Evolutionary conservation across 2,797 vertebrate genomes (phyloP).

Genomic region (Dicrostonyx torquatus): DNA sequence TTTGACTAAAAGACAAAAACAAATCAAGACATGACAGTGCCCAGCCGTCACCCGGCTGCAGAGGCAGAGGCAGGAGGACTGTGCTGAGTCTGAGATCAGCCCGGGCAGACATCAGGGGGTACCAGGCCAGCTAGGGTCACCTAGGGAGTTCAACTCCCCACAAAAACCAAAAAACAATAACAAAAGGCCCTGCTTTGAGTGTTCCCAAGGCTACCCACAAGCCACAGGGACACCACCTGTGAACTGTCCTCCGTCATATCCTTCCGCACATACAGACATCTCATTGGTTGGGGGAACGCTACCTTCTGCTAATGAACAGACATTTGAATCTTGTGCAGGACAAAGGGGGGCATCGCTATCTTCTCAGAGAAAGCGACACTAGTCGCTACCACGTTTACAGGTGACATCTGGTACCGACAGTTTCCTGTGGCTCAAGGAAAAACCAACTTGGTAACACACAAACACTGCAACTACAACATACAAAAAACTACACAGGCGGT

Average conservation of each 20-base stretch:
- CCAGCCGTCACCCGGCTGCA: background rate
- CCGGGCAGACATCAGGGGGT: background rate
- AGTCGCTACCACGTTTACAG: constrained; percentile 76
- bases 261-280: background rate
- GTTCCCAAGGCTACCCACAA: background rate
- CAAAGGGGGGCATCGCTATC: constrained; percentile 80
- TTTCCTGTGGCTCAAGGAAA: constrained; percentile 71
- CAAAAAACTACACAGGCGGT: constrained; percentile 66
- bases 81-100: background rate
- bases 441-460: constrained; percentile 70
- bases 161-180: background rate
- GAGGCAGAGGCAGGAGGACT: background rate
- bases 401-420: constrained; percentile 76
- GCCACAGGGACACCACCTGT: background rate
- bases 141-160: background rate
- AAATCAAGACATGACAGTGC: background rate
- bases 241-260: background rate
- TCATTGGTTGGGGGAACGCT: constrained; percentile 31
- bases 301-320: background rate
- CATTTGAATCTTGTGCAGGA: background rate
- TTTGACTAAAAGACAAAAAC: background rate
- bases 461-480: constrained; percentile 75
- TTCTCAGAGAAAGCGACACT: constrained; percentile 81
- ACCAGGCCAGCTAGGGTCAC: background rate
- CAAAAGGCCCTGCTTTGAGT: background rate